These are phyloP conservation scores for Pteromalus puparum DNA, from an alignment of 1,140 invertebrate genomes.

Conservation along the genomic window DNA sequence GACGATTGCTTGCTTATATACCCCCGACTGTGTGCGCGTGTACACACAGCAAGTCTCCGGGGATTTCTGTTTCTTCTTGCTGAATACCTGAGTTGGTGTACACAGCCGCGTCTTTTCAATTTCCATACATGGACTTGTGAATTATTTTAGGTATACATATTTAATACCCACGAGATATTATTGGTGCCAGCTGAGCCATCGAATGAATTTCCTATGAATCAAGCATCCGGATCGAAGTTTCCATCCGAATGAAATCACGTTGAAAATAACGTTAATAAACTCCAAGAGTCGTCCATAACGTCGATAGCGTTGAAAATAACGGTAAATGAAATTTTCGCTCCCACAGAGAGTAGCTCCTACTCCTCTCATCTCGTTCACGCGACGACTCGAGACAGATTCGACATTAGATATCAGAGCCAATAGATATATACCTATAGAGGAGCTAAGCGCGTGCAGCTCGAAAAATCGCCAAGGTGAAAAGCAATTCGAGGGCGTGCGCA, in stretches of 20 bases:
- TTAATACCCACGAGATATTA: too few species aligned
- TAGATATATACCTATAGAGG: not conserved
- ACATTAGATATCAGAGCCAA: not conserved
- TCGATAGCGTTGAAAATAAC: not conserved
- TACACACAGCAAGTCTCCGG: not conserved
- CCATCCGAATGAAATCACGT: too few species aligned
- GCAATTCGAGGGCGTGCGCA: not conserved
- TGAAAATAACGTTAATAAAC: not conserved
- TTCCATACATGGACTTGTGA: not conserved
- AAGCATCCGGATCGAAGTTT: too few species aligned
- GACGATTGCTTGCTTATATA: not conserved
- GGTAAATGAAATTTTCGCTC: not conserved
- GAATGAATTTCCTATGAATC: too few species aligned
- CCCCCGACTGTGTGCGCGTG: not conserved
- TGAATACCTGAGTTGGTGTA: not conserved
- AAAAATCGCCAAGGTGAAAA: constrained; percentile 22
- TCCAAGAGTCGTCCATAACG: not conserved
- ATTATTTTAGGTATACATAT: too few species aligned
- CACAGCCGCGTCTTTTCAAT: not conserved
- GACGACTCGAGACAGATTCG: not conserved
- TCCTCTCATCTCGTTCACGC: not conserved
- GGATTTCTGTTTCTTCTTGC: not conserved
- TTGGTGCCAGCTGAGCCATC: too few species aligned
- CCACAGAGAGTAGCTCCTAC: not conserved
- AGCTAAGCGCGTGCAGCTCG: not conserved